These are phyloP conservation scores for Sussaba pulchella DNA, from an alignment of 2,888 invertebrate species.

Conservation along the genomic window DNA sequence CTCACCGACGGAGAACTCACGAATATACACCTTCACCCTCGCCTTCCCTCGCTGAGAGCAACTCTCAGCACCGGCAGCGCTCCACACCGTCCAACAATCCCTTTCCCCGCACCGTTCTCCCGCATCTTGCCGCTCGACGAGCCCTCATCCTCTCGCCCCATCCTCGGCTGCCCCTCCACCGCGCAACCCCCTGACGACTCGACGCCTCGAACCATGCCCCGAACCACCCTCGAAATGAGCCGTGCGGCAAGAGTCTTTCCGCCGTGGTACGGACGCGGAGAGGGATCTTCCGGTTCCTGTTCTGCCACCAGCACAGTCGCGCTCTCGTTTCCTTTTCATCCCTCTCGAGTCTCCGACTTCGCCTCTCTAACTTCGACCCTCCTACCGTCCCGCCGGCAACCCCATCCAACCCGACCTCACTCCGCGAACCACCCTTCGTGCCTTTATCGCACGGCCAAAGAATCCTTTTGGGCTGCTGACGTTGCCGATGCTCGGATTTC, in stretches of 20 bases:
- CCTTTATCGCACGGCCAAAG: slow-evolving; percentile 31
- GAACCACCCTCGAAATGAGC: slow-evolving; percentile 31
- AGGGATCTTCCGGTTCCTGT: slow-evolving; percentile 63
- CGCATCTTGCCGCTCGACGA: too few relatives aligned
- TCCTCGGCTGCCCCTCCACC: too few relatives aligned
- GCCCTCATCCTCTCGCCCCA: too few relatives aligned
- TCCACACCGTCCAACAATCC: neutral
- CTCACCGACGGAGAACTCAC: slow-evolving; percentile 25
- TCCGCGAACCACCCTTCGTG: too few relatives aligned
- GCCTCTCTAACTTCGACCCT: neutral
- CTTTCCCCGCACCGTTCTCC: too few relatives aligned
- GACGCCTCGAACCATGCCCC: slow-evolving; percentile 50
- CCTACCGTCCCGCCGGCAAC: too few relatives aligned
- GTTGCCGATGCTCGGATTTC: slow-evolving; percentile 42
- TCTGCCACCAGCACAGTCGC: slow-evolving; percentile 29
- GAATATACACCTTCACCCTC: neutral
- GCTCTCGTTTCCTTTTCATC: slow-evolving; percentile 40
- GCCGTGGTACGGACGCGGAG: slow-evolving; percentile 39
- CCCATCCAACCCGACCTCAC: too few relatives aligned
- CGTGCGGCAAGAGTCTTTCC: slow-evolving; percentile 35
- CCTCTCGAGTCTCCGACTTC: slow-evolving; percentile 7
- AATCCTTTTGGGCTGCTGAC: slow-evolving; percentile 57
- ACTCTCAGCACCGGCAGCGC: slow-evolving; percentile 31
- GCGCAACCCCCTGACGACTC: slow-evolving; percentile 36
- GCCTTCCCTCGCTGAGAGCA: slow-evolving; percentile 5